Conservation (phyloP, 2,113 vertebrate species). For the Verasper variegatus region DNA sequence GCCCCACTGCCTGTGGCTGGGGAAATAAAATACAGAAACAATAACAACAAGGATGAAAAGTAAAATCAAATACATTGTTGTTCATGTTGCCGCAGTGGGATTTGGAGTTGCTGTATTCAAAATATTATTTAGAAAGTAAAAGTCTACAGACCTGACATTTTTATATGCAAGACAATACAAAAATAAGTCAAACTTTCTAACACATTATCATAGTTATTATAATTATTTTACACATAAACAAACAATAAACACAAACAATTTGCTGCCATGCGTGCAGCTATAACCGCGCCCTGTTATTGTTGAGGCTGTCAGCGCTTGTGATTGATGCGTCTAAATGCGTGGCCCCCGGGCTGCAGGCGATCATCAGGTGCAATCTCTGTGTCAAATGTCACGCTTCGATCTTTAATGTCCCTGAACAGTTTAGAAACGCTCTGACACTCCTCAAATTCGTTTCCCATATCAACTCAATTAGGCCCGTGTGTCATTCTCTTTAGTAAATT, state of each 20-base stretch:
- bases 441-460: conserved; percentile 94
- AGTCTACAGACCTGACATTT: background rate
- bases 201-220: background rate
- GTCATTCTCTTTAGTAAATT: conserved; percentile 75
- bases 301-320: conserved; percentile 74
- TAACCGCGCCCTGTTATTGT: conserved; percentile 69
- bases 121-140: background rate
- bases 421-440: conserved; percentile 92
- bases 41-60: background rate
- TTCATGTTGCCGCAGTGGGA: no score
- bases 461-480: conserved; percentile 84
- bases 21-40: background rate
- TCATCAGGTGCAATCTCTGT: conserved; percentile 84
- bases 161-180: no score
- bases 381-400: conserved; percentile 88
- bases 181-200: background rate
- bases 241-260: conserved; percentile 2
- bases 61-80: background rate
- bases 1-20: conserved; percentile 27
- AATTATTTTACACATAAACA: background rate
- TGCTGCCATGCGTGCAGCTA: conserved; percentile 24
- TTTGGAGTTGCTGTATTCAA: background rate
- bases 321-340: conserved; percentile 84
- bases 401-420: conserved; percentile 92
- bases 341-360: conserved; percentile 71